Conservation (phyloP, 1,140 invertebrate species). For the Drosophila pachea region DNA sequence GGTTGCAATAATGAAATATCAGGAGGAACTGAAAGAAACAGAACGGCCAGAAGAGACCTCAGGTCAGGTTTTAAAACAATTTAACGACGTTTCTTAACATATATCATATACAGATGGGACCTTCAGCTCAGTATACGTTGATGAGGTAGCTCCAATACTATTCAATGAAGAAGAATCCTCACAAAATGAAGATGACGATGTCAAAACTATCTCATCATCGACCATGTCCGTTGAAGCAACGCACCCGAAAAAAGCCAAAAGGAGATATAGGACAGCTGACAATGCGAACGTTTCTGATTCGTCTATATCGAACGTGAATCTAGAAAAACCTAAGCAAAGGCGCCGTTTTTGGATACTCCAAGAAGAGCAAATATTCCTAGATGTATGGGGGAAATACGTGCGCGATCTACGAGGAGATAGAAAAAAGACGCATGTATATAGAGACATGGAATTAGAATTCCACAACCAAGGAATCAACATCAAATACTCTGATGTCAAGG, state of each 20-base stretch:
- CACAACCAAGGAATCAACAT: constrained; percentile 2
- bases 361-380: constrained; percentile 16
- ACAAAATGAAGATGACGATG: not conserved
- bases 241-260: not conserved
- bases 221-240: not conserved
- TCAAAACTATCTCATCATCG: not conserved
- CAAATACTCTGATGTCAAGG: not conserved
- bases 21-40: not conserved
- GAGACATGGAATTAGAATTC: constrained; percentile 2
- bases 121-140: not conserved
- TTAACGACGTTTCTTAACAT: not conserved
- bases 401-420: not conserved
- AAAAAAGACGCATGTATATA: not conserved
- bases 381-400: constrained; percentile 6
- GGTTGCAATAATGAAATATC: constrained; percentile 12
- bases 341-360: constrained; percentile 2
- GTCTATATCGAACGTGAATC: not conserved
- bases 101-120: not conserved
- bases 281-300: not conserved
- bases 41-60: not conserved
- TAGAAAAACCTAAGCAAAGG: not conserved
- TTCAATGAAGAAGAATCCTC: not conserved
- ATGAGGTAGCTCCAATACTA: not conserved
- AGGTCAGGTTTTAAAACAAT: not conserved
- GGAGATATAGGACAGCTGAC: not conserved